A percentile compares a stretch with the other conserved stretches of the same genome.
These are phyloP conservation scores for Formicarius rufipectus DNA, from an alignment of 2,113 vertebrate species.

Conservation along the genomic window DNA sequence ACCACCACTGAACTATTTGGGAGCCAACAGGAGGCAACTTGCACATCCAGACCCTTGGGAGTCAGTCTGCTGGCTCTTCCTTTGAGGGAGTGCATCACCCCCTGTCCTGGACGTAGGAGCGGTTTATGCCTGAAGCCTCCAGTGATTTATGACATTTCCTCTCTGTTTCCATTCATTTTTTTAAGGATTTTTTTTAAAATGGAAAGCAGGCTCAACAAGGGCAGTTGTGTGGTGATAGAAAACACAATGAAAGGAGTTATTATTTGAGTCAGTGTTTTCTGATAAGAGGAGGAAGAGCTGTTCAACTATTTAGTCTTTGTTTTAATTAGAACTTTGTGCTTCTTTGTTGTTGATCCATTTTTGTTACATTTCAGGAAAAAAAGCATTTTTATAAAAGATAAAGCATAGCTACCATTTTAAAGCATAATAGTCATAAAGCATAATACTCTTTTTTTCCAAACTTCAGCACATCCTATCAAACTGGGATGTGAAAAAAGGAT, in stretches of 20 bases:
- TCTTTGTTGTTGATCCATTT: neutral
- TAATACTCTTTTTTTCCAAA: neutral
- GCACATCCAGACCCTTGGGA: neutral
- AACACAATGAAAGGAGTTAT: neutral
- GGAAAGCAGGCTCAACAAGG: neutral
- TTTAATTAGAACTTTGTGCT: neutral
- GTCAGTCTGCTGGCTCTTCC: neutral
- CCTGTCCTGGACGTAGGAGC: neutral
- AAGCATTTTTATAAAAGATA: neutral
- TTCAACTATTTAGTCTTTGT: neutral
- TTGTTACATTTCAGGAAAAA: neutral
- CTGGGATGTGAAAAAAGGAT: neutral
- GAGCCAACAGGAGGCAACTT: neutral
- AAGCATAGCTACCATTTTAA: neutral
- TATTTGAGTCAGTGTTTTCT: neutral
- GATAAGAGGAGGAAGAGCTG: neutral
- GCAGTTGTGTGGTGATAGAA: neutral
- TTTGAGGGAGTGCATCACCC: neutral
- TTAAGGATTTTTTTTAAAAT: neutral
- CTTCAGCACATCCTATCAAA: neutral
- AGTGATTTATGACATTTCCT: neutral
- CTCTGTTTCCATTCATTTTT: neutral
- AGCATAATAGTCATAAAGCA: neutral
- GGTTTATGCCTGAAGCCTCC: neutral
- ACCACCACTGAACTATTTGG: neutral